Base-by-base conservation (phyloP, 2,797 vertebrate genomes). In the Novumbra hubbsi region DNA sequence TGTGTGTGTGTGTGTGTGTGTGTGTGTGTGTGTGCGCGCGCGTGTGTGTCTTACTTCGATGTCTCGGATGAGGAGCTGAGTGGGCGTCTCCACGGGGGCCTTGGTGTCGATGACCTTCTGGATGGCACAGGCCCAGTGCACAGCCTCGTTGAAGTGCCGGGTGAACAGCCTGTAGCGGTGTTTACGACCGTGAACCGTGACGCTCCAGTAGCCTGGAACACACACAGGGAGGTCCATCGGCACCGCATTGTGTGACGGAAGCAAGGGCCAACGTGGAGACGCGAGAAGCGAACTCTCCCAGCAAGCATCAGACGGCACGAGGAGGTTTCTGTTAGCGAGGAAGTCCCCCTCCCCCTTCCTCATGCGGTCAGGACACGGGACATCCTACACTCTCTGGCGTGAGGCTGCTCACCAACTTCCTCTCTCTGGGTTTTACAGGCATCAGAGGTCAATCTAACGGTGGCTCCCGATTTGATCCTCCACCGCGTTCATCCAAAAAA, bases 91-190 rank as follows among this genome's bases (percentile, higher is more conserved):
- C 76, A 97, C 89, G 0, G 96, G 96, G 0, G 94, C 94, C 90
- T 98, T 98, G 87, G 95, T 95, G 80, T 95, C 92, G 0, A 99
- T 98, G 86, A 97, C 96, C 79, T 96, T 96, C 81, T 98, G 95
- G 79, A 98, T 88, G 0, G 96, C 96, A 27, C 94, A 95, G 7
- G 95, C 97, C 98, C 97, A 99, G 90, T 92, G 95, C 80, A 97
- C 94, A 0, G 96, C 97, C 89, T 99, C 96, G 0, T 95, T 95
- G 87, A 97, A 96, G 80, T 96, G 96, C 68, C 96, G 95, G 0
- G 95, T 96, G 91, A 94, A 97, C 41, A 99, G 93, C 75, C 93
- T 93, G 90, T 96, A 93, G 87, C 96, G 96, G 71, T 98, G 97
- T 80, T 98, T 98, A 63, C 97, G 91, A 45, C 98, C 97, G 19